Evolutionary conservation across 1,140 invertebrate genomes (phyloP).

Genomic region (Thaumatotibia leucotreta): DNA sequence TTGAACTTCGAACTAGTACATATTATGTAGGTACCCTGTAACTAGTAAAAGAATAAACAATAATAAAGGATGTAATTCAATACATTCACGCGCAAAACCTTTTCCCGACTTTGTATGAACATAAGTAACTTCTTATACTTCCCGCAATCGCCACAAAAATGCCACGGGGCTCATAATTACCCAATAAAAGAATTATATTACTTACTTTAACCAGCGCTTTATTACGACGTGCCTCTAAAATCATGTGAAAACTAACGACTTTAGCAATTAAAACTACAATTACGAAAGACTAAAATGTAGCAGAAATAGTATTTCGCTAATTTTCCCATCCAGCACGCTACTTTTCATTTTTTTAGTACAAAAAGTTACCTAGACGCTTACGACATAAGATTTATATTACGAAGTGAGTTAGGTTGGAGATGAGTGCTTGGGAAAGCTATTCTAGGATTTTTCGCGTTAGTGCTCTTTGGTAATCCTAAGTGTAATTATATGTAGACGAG

Average conservation of each 20-base stretch:
- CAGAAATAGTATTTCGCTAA: slow-evolving; percentile 21
- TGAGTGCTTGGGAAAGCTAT: neutral
- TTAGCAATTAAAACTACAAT: slow-evolving; percentile 39
- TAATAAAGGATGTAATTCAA: too few species aligned
- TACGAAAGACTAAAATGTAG: slow-evolving; percentile 41
- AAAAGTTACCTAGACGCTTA: neutral
- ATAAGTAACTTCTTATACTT: neutral
- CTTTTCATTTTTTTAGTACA: neutral
- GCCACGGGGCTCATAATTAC: slow-evolving; percentile 2
- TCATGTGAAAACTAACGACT: slow-evolving; percentile 3
- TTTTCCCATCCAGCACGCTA: neutral
- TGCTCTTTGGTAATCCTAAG: neutral
- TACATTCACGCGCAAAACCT: neutral
- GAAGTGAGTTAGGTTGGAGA: neutral
- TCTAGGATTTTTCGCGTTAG: neutral
- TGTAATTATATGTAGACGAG: neutral
- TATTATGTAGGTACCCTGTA: too few species aligned
- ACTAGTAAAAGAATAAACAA: neutral
- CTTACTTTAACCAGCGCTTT: neutral
- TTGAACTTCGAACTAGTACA: too few species aligned
- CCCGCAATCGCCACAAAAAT: neutral
- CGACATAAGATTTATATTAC: neutral
- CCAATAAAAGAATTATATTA: neutral
- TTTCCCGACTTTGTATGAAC: neutral
- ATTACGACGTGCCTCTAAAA: slow-evolving; percentile 7